Evolutionary conservation across 2,797 vertebrate genomes (phyloP), one percentile per base, ranked within the genome.

Genomic region (Silurus aristotelis): DNA sequence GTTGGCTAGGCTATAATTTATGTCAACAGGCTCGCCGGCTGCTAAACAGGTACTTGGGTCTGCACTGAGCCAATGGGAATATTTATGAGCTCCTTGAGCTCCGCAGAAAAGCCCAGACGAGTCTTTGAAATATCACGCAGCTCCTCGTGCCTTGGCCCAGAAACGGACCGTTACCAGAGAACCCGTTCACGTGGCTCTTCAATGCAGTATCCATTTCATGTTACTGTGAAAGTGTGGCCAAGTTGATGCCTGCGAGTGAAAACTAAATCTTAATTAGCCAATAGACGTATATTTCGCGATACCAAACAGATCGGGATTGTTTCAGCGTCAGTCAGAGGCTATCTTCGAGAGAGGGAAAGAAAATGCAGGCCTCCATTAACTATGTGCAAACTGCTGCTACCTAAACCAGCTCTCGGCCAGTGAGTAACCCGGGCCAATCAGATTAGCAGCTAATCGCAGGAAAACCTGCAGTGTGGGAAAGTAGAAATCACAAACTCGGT

Each of bases 11-110:
- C 63, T 79, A 61, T 91, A 88, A 90, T 89, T 88, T 84, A 91
- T 88, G 82, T 88, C 86, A 84, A 90, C 85, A 85, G 84, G 86
- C 78, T 83, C n/a, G 27, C 72, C 61, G 79, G 87, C 83, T 82
- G 81, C 84, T 89, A 89, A 88, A 85, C 84, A 86, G 84, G 85
- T 87, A 84, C 88, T 86, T 86, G 68, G 68, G 63, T 66, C 76
- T 68, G 85, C 82, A 67, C 84, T 27, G 48, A 77, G 82, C 82
- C 43, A 84, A 86, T 70, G 48, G 83, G 80, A 89, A 90, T 90
- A 91, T 90, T 89, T 86, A 92, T 90, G 89, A 89, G 87, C 83
- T 79, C 31, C 85, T 89, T 85, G 83, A 85, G 86, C 46, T 56
- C 52, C 27, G 79, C 43, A 31, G 67, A 87, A 82, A 77, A 67